A percentile compares a stretch with the other conserved stretches of the same genome.
Evolutionary conservation across 2,888 invertebrate genomes (phyloP).

Genomic region (Nemotelus nigrinus): DNA sequence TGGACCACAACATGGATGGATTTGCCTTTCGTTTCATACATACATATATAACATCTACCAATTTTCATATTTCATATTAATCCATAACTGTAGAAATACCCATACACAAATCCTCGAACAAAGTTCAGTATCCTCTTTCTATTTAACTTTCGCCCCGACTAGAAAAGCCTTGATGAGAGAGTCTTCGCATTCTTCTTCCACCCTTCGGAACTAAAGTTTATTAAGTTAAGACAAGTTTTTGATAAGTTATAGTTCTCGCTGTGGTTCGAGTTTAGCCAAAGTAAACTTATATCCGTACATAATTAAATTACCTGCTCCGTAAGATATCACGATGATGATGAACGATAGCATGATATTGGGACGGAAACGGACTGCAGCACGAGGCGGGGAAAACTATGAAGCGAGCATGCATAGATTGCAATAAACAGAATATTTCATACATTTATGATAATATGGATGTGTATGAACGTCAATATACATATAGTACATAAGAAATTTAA

Average conservation of each 20-base stretch:
- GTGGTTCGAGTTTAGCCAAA: conserved; percentile 6
- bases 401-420: no score
- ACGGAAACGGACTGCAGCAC: background rate
- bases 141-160: conserved; percentile 33
- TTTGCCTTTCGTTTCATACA: no score
- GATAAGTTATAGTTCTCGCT: conserved; percentile 32
- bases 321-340: background rate
- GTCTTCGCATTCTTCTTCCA: no score
- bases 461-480: no score
- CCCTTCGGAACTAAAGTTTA: conserved; percentile 37
- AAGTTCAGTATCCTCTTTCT: conserved; percentile 34
- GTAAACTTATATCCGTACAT: conserved; percentile 33
- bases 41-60: no score
- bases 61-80: no score
- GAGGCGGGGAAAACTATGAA: background rate
- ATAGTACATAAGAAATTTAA: conserved; percentile 14
- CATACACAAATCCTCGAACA: background rate
- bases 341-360: background rate
- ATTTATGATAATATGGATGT: no score
- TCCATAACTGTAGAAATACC: no score
- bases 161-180: conserved; percentile 39
- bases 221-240: conserved; percentile 45
- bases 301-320: conserved; percentile 39
- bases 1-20: no score
- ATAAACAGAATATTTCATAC: no score